Conservation (phyloP, 2,797 vertebrate genomes). For the Enteromius afrohamiltoni region DNA sequence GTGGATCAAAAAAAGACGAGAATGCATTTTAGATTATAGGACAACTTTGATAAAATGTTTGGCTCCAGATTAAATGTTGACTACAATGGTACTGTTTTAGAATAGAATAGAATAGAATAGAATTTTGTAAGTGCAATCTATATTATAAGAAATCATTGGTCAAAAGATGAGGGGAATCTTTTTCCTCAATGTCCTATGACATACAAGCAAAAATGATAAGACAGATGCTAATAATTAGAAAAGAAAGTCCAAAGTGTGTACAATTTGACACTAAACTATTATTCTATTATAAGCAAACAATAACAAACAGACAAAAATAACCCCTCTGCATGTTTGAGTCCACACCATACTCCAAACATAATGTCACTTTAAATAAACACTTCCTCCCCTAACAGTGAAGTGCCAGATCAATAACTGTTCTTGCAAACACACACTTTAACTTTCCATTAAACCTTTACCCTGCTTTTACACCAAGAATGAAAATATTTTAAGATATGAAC, state of each 20-base stretch:
- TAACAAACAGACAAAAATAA: neutral
- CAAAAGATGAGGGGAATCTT: neutral
- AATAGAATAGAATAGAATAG: neutral
- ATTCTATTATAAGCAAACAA: slow-evolving; percentile 14
- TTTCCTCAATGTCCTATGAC: neutral
- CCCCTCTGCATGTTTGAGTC: neutral
- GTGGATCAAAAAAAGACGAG: too few species aligned
- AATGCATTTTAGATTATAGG: too few species aligned
- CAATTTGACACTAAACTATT: neutral
- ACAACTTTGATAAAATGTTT: too few species aligned
- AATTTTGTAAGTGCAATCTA: neutral
- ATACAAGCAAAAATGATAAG: neutral
- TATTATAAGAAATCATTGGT: neutral
- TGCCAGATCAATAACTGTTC: slow-evolving; percentile 13
- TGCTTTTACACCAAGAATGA: slow-evolving; percentile 14
- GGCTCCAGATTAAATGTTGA: too few species aligned
- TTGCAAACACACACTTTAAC: slow-evolving; percentile 17
- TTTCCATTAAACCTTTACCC: slow-evolving; percentile 19
- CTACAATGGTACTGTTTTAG: too few species aligned
- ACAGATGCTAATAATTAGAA: neutral
- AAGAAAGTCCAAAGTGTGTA: neutral
- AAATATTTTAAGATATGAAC: slow-evolving; percentile 25
- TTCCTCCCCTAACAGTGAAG: neutral
- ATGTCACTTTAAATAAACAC: slow-evolving; percentile 18
- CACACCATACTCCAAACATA: neutral